Percentiles rank a stretch among this genome's conserved stretches.
These are phyloP conservation scores for Neopelma chrysocephalum DNA, from an alignment of 2,797 vertebrate genomes.

Conservation along the genomic window DNA sequence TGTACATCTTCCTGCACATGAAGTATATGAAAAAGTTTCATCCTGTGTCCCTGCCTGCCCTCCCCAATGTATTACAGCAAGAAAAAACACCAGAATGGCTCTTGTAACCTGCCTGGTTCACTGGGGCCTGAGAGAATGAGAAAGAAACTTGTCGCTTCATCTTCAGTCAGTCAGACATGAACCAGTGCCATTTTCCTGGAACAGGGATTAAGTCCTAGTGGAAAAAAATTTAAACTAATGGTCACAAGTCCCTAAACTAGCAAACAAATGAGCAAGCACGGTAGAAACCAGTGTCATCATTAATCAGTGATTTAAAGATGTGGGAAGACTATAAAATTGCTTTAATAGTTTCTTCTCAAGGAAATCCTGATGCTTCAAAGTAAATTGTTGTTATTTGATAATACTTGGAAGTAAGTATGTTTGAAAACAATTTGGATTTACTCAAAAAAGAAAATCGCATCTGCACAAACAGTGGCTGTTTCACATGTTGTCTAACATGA, in stretches of 20 bases:
- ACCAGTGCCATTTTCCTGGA: neutral
- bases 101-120: neutral
- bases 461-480: neutral
- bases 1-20: neutral
- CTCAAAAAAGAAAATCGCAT: neutral
- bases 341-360: neutral
- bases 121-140: neutral
- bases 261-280: neutral
- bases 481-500: neutral
- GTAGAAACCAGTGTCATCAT: neutral
- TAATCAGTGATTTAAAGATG: neutral
- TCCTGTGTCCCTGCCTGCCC: neutral
- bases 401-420: neutral
- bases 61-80: neutral
- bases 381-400: neutral
- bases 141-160: neutral
- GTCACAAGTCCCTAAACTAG: neutral
- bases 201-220: neutral
- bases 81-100: neutral
- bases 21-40: neutral
- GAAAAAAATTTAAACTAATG: neutral
- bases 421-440: neutral
- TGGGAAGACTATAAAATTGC: neutral
- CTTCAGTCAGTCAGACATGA: neutral
- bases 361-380: neutral